Conservation (phyloP, 2,113 vertebrate genomes). For the Diglossa brunneiventris region DNA sequence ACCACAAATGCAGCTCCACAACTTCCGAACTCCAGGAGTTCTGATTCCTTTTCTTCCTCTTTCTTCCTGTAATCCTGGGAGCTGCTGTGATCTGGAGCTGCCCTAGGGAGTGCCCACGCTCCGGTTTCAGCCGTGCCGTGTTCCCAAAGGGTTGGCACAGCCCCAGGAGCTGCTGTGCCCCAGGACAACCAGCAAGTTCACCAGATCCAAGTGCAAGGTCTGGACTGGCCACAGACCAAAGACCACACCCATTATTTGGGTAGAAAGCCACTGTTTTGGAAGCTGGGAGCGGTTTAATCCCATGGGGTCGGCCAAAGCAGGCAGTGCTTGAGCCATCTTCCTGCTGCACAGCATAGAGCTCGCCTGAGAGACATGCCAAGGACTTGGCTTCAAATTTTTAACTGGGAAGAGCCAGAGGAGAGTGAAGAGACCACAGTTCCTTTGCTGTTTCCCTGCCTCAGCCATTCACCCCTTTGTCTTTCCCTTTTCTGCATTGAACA, state of each 20-base stretch:
- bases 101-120: neutral
- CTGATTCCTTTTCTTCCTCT: neutral
- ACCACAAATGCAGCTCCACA: accelerated
- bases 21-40: neutral
- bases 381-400: neutral
- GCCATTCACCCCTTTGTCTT: neutral
- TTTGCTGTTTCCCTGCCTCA: neutral
- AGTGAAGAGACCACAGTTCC: neutral
- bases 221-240: neutral
- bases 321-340: neutral
- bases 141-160: neutral
- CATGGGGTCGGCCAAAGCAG: neutral
- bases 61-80: neutral
- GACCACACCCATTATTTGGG: neutral
- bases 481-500: neutral
- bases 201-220: neutral
- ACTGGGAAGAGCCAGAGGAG: neutral
- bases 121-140: accelerated
- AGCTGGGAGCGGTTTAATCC: neutral
- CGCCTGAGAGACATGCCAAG: neutral
- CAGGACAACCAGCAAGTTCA: neutral
- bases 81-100: neutral
- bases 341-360: neutral
- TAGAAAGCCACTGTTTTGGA: neutral
- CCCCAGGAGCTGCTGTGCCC: neutral